Base-by-base conservation (phyloP, 2,113 vertebrate genomes). In the Phylloscopus trochilus region DNA sequence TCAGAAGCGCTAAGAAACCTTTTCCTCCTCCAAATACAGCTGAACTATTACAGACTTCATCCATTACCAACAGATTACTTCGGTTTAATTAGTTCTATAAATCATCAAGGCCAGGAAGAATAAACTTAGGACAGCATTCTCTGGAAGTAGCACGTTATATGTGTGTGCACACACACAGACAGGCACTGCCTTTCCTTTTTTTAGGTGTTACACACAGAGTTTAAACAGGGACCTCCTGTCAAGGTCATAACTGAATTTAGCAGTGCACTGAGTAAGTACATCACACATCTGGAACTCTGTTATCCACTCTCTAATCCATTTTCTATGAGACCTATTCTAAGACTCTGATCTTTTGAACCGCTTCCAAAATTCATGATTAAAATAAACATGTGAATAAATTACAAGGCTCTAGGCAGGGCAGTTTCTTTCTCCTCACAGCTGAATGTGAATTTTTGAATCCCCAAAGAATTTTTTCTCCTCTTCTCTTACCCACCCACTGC, bases 351-450 rank as follows among this genome's bases (percentile, higher is more conserved):
- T 83, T 78, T 75, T 96, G 93, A 95, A 92, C 37, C 30, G 52
- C 66, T 72, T 94, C 95, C 95, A 96, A 95, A 86, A 78, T 44
- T 60, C 60, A 37, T 27, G 47, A 90, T 85, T 94, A 93, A 93
- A 96, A 93, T 94, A 95, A 92, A 79, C 82, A 92, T 16, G 58
- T 76, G 51, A 92, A 91, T 84, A 91, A 87, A 91, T 80, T 68
- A 94, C 68, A 89, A 94, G 93, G 88, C 73, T 95, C 73, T 46
- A 70, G 41, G 60, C 68, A 95, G 88, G 73, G 43, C 5, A 72
- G 68, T 41, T 86, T 77, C 58, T 64, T 68, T 79, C 69, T 91
- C 72, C 56, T 75, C 66, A 18, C 49, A 81, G 41, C 30, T 33
- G 35, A 84, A 87, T 33, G 37, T n/a, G 31, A 75, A 66, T 14